phyloP scores from a whole-genome alignment of 2,888 invertebrate genomes.

The Aphodius sticticus region DNA sequence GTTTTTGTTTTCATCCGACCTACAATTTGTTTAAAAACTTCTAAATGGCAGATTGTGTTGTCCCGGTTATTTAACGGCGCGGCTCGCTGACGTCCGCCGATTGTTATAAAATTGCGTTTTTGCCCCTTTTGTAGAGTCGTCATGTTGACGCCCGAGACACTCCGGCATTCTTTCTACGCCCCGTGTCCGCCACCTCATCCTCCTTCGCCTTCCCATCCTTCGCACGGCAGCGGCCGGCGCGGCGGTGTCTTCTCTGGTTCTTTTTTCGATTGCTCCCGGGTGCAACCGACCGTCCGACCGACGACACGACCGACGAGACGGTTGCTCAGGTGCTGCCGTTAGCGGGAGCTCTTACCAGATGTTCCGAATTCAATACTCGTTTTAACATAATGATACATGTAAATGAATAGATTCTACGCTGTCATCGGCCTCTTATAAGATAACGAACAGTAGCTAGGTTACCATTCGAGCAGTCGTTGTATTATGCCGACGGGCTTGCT shows the following conservation, averaged over 20 bases:
- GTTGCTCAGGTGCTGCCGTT: conserved; percentile 30
- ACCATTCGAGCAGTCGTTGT: conserved; percentile 11
- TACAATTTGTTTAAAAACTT: too few relatives aligned
- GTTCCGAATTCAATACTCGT: conserved; percentile 40
- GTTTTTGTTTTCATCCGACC: too few relatives aligned
- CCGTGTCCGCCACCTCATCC: neutral
- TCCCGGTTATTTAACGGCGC: conserved; percentile 44
- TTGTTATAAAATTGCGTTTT: conserved; percentile 38
- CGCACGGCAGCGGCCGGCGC: neutral
- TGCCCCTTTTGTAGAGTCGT: conserved; percentile 38
- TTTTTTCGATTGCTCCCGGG: neutral
- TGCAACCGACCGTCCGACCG: too few relatives aligned
- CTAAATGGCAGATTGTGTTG: conserved; percentile 42
- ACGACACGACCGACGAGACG: neutral
- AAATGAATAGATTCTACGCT: conserved; percentile 39
- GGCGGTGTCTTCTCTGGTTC: neutral
- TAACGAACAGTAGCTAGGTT: conserved; percentile 33
- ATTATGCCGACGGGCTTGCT: neutral
- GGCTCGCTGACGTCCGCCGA: conserved; percentile 42
- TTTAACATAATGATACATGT: conserved; percentile 39
- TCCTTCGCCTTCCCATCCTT: neutral
- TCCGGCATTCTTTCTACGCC: conserved; percentile 9
- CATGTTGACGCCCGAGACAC: conserved; percentile 28
- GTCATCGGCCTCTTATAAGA: conserved; percentile 35
- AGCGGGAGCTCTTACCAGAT: conserved; percentile 33